Evolutionary conservation across 2,797 vertebrate species (phyloP).

Genomic region (Tragopan temminckii): DNA sequence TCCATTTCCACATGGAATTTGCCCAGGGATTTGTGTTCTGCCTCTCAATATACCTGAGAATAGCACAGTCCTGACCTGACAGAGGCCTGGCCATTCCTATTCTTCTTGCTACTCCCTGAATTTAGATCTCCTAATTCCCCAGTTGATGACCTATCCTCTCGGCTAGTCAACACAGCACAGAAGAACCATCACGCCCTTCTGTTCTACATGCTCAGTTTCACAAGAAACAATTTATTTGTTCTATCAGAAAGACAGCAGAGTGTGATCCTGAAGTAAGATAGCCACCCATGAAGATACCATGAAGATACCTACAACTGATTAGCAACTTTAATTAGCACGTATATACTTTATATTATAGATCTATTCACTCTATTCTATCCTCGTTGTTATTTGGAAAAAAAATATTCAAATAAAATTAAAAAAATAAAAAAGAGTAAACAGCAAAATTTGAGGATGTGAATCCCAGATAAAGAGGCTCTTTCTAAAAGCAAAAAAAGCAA

Average conservation of each 20-base stretch:
- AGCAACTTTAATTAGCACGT: background rate
- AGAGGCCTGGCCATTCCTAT: background rate
- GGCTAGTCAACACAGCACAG: background rate
- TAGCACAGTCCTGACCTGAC: background rate
- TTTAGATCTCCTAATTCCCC: background rate
- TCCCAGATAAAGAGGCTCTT: background rate
- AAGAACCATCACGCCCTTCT: background rate
- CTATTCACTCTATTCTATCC: background rate
- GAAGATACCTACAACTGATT: background rate
- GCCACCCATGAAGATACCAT: background rate
- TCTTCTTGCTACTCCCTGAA: background rate
- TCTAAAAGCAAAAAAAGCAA: background rate
- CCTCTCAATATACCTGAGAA: background rate
- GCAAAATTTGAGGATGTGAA: background rate
- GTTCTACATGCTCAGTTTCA: background rate
- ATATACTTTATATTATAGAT: background rate
- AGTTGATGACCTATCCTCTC: background rate
- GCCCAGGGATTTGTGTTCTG: background rate
- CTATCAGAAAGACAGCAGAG: background rate
- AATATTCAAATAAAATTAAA: no score
- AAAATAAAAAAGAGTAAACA: background rate
- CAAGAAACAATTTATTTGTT: background rate
- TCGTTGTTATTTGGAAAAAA: background rate
- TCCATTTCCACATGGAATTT: background rate
- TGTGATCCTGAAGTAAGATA: background rate